Conservation (phyloP, 1,140 invertebrate genomes). For the Macrobrachium rosenbergii region DNA sequence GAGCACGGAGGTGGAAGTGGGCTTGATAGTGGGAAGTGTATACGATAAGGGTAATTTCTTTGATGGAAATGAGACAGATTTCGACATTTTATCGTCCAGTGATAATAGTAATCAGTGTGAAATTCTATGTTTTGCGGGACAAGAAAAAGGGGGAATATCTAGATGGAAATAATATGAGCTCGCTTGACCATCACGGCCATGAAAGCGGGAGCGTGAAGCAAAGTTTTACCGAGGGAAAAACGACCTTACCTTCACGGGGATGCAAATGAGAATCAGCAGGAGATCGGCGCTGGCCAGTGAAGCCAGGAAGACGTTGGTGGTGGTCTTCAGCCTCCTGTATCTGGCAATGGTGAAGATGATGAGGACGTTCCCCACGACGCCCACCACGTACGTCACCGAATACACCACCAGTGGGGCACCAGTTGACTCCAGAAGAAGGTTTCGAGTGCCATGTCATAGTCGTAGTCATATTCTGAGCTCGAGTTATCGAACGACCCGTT, state of each 20-base stretch:
- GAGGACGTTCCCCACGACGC: constrained; percentile 33
- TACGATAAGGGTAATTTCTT: no score
- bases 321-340: constrained; percentile 43
- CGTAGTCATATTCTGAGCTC: constrained; percentile 17
- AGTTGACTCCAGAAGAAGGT: constrained; percentile 48
- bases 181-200: no score
- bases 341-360: constrained; percentile 53
- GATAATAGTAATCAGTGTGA: no score
- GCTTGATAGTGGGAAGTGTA: no score
- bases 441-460: constrained; percentile 36
- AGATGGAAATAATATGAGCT: no score
- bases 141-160: no score
- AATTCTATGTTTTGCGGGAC: no score
- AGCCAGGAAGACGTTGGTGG: constrained; percentile 48
- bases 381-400: constrained; percentile 34
- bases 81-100: no score
- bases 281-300: constrained; percentile 40
- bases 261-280: constrained; percentile 45
- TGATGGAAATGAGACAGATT: no score
- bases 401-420: constrained; percentile 39
- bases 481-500: not conserved
- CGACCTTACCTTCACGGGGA: constrained; percentile 39
- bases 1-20: no score
- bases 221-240: no score
- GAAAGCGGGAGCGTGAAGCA: no score